These are phyloP conservation scores for Corythornis leucogaster DNA, from an alignment of 2,797 vertebrate genomes.

Conservation along the genomic window DNA sequence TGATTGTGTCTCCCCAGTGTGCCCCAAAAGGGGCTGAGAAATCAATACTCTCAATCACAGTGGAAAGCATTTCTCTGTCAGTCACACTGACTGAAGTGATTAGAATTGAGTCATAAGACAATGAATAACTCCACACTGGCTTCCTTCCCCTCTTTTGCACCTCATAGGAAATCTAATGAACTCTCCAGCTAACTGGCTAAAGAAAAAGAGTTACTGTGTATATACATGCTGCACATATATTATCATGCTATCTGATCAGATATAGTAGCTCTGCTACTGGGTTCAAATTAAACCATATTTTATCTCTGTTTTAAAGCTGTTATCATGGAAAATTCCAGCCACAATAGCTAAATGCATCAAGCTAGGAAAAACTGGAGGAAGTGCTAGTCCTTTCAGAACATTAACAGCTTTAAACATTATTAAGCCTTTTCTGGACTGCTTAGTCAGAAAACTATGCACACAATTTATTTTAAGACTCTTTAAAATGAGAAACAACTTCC, in stretches of 20 bases:
- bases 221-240: slow-evolving; percentile 40
- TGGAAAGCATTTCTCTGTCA: slow-evolving; percentile 91
- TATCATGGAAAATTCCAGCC: background rate
- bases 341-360: background rate
- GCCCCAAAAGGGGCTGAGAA: slow-evolving; percentile 86
- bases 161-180: slow-evolving; percentile 89
- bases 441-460: background rate
- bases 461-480: background rate
- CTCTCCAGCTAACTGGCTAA: slow-evolving; percentile 83
- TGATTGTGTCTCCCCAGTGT: slow-evolving; percentile 89
- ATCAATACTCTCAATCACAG: slow-evolving; percentile 97
- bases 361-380: background rate
- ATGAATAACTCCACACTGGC: slow-evolving; percentile 88
- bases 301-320: slow-evolving; percentile 12
- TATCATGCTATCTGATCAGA: slow-evolving; percentile 56
- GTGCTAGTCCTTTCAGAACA: background rate
- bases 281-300: slow-evolving; percentile 34
- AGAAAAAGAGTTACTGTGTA: slow-evolving; percentile 61
- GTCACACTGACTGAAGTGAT: slow-evolving; percentile 93
- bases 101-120: slow-evolving; percentile 96
- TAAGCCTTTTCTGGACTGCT: background rate
- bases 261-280: background rate
- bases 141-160: slow-evolving; percentile 86
- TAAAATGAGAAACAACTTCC: background rate
- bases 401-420: background rate